These are phyloP conservation scores for Chromis chromis DNA, from an alignment of 2,797 vertebrate genomes.

Conservation along the genomic window DNA sequence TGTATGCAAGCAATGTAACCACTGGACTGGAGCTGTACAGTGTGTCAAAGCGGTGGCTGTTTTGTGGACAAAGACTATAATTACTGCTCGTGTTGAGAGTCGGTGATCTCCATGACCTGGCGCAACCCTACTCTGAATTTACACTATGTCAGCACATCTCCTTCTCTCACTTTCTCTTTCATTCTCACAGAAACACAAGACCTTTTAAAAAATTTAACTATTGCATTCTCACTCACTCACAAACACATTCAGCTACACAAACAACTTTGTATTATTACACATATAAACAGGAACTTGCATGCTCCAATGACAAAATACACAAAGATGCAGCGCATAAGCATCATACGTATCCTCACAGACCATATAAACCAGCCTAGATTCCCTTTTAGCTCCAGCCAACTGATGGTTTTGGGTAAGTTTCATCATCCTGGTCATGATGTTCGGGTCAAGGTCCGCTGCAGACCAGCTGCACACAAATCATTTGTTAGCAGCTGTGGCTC, in stretches of 20 bases:
- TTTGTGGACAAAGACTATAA: constrained; percentile 66
- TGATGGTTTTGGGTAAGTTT: constrained; percentile 65
- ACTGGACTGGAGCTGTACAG: constrained; percentile 58
- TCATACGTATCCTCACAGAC: constrained; percentile 12
- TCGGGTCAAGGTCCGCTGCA: constrained; percentile 70
- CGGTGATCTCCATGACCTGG: constrained; percentile 65
- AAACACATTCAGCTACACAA: neutral
- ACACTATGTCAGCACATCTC: constrained; percentile 26
- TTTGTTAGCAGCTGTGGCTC: constrained; percentile 71
- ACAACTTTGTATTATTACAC: neutral
- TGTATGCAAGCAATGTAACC: constrained; percentile 60
- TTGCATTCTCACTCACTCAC: neutral
- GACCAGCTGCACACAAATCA: constrained; percentile 54
- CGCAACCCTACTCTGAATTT: constrained; percentile 53
- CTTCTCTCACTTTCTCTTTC: constrained; percentile 2
- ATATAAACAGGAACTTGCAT: neutral
- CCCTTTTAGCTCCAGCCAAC: constrained; percentile 30
- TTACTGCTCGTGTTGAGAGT: constrained; percentile 64
- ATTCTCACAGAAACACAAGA: constrained; percentile 2
- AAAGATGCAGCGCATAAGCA: constrained; percentile 7
- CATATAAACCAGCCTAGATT: constrained; percentile 19
- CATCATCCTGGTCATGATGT: constrained; percentile 62
- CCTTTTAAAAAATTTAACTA: neutral
- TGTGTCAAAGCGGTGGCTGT: constrained; percentile 61
- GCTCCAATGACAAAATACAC: neutral